Percentiles rank a stretch among this genome's conserved stretches.
These are phyloP conservation scores for Rhinoderma darwinii DNA, from an alignment of 2,113 vertebrate genomes.

Conservation along the genomic window DNA sequence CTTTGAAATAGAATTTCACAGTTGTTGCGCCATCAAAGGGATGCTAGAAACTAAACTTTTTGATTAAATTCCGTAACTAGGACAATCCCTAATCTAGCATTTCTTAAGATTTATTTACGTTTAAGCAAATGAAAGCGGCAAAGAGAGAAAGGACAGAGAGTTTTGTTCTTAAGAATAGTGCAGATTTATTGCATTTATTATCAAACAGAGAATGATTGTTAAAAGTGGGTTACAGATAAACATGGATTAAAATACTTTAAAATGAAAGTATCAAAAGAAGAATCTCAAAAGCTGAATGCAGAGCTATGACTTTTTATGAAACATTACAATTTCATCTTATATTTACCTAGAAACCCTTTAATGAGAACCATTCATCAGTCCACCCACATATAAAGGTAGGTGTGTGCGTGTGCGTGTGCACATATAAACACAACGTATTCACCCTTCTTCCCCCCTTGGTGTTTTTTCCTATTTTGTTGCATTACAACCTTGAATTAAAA, in stretches of 20 bases:
- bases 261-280: neutral
- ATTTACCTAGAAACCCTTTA: too few relatives aligned
- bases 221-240: neutral
- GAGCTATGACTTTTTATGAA: too few relatives aligned
- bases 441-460: too few relatives aligned
- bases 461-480: too few relatives aligned
- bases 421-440: too few relatives aligned
- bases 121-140: constrained; percentile 17
- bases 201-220: neutral
- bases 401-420: too few relatives aligned
- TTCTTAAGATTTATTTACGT: constrained; percentile 23
- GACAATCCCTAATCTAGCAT: constrained; percentile 29
- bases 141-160: neutral
- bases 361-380: too few relatives aligned
- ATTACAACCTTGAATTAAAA: too few relatives aligned
- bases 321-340: too few relatives aligned
- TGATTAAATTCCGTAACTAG: constrained; percentile 50
- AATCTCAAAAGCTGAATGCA: neutral
- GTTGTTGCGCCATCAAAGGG: constrained; percentile 47
- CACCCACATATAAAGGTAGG: too few relatives aligned
- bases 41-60: constrained; percentile 27
- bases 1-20: constrained; percentile 54
- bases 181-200: constrained; percentile 5
- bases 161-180: neutral
- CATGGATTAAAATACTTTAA: neutral